Base-by-base conservation (phyloP, 2,888 invertebrate genomes). In the Drosophila antonietae region DNA sequence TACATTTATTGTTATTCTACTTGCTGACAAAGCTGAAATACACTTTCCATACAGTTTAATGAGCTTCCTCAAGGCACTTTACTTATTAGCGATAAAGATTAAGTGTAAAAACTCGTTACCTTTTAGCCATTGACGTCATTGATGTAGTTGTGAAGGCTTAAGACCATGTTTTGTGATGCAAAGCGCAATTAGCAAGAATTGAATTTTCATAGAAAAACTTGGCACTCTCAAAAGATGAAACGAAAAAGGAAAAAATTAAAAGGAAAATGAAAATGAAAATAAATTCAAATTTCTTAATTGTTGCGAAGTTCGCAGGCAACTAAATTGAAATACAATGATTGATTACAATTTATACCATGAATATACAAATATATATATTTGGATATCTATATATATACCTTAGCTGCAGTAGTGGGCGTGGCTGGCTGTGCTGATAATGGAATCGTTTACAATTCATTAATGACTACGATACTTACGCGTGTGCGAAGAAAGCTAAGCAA, bases 101-200 rank as follows among this genome's bases (percentile, higher is more conserved):
- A 10, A 33, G 8, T 33, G 8, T 2, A 33, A 33, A 10, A 1
- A 7, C 33, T 39, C 39, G 6, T 14, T 39, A 83, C 85, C 82
- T 87, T 56, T 49, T 74, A 49, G 28, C 74, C 82, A 14, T 64
- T 73, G 15, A 4, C 52, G 31, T 66, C 77, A 44, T 74, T 71
- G 18, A 84, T 74, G 62, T 71, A 78, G 60, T 84, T 83, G 63
- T 87, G 76, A 12, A 87, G 76, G 51, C 84, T 84, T 59, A 84
- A 61, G 23, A 66, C 88, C 83, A 84, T 49, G 6, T 78, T 68
- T 20, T 41, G 20, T 10, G 52, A 15, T 37, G 37, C 14, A n/a
- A 10, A 35, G 37, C 15, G 23, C 28, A 60, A 49, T 63, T 63
- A 62, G 47, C 37, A 2, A 31, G 39, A 31, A 31, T 49, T 39